Percentiles rank a stretch among this genome's conserved stretches.
phyloP scores from a whole-genome alignment of 2,888 invertebrate species.

The Amblyteles armatorius region DNA sequence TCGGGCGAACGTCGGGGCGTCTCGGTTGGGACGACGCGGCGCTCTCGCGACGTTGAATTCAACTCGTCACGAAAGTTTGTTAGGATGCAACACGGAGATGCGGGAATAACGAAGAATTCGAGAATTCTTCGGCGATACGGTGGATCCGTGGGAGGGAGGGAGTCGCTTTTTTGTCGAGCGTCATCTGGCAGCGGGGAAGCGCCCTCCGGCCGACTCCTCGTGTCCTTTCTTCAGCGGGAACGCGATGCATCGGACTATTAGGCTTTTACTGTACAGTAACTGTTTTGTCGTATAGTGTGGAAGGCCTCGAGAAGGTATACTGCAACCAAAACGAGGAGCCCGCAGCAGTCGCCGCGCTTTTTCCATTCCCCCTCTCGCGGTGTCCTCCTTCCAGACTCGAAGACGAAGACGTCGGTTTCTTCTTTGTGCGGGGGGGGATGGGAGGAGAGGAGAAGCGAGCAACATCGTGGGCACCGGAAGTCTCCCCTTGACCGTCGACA shows the following conservation, averaged over 20 bases:
- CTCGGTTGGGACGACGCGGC: too few relatives aligned
- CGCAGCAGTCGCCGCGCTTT: not conserved
- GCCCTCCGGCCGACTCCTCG: slow-evolving; percentile 50
- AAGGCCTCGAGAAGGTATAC: not conserved
- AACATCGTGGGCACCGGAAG: slow-evolving; percentile 70
- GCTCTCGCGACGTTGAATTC: not conserved
- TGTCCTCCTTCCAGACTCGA: slow-evolving; percentile 15
- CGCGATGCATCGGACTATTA: slow-evolving; percentile 3
- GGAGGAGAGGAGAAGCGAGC: slow-evolving; percentile 6
- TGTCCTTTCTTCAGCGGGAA: slow-evolving; percentile 44
- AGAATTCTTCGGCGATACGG: not conserved
- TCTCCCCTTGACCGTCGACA: slow-evolving; percentile 67
- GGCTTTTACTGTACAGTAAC: slow-evolving; percentile 1
- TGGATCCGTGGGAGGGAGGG: not conserved
- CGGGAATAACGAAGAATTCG: not conserved
- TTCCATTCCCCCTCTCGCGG: not conserved
- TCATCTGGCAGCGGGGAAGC: slow-evolving; percentile 70
- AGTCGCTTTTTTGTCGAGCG: slow-evolving; percentile 66
- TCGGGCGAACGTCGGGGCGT: not conserved
- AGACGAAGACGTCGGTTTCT: slow-evolving; percentile 52
- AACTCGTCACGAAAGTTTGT: not conserved
- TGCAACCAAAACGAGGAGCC: slow-evolving; percentile 17
- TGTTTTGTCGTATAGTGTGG: slow-evolving; percentile 4
- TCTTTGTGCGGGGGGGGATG: slow-evolving; percentile 53
- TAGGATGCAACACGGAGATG: not conserved